Percentiles rank a stretch among this genome's conserved stretches.
phyloP scores from a whole-genome alignment of 2,888 invertebrate genomes.

The Oscheius sp. region DNA sequence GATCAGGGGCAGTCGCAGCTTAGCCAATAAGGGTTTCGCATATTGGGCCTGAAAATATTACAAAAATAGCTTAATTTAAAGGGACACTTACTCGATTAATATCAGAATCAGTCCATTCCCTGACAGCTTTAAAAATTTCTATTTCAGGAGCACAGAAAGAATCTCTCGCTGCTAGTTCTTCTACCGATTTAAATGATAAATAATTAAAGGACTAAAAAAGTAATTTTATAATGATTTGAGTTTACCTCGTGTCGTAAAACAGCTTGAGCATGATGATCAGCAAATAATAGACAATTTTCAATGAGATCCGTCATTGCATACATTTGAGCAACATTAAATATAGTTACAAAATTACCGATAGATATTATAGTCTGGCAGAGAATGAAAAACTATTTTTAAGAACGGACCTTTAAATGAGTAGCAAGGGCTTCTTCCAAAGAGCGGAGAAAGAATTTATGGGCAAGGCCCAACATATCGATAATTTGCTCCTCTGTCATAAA shows the following conservation, averaged over 20 bases:
- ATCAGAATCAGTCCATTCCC: constrained; percentile 84
- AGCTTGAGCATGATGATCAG: constrained; percentile 89
- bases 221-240: constrained; percentile 4
- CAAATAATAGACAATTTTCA: constrained; percentile 87
- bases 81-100: constrained; percentile 18
- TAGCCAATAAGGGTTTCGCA: neutral
- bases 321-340: constrained; percentile 89
- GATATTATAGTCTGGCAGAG: constrained; percentile 82
- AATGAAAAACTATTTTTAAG: neutral
- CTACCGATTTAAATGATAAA: constrained; percentile 80
- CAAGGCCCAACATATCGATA: constrained; percentile 83
- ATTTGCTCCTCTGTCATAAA: constrained; percentile 77
- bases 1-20: constrained; percentile 82
- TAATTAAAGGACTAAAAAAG: constrained; percentile 52
- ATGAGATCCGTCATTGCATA: constrained; percentile 79
- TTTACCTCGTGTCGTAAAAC: constrained; percentile 83
- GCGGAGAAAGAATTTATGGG: constrained; percentile 94
- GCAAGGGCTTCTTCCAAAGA: constrained; percentile 91
- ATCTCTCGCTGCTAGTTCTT: constrained; percentile 87
- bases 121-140: constrained; percentile 90
- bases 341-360: constrained; percentile 90
- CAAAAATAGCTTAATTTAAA: neutral
- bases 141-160: constrained; percentile 96
- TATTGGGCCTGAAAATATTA: constrained; percentile 2
- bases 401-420: constrained; percentile 82